These are phyloP conservation scores for Nemoura dubitans DNA, from an alignment of 2,888 invertebrate genomes.

Conservation along the genomic window DNA sequence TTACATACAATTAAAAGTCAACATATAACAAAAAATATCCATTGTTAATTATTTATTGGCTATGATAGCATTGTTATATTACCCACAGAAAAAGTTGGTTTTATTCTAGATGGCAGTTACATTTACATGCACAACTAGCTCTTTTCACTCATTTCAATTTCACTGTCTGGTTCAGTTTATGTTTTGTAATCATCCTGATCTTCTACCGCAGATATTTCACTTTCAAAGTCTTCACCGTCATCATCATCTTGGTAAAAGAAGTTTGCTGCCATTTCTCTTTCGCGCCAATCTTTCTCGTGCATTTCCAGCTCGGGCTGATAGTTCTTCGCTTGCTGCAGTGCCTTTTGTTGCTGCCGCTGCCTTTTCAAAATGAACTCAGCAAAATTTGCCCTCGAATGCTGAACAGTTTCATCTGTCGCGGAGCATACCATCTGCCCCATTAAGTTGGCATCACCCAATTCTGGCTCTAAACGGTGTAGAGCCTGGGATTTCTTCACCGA, in stretches of 20 bases:
- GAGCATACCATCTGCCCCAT: too few species aligned
- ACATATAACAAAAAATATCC: too few species aligned
- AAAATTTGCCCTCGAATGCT: neutral
- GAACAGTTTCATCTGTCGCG: neutral
- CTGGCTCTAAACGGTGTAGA: conserved; percentile 50
- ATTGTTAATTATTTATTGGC: too few species aligned
- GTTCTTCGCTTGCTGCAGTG: conserved; percentile 19
- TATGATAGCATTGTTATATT: too few species aligned
- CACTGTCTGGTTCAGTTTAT: neutral
- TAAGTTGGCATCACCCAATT: neutral
- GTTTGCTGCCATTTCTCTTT: neutral
- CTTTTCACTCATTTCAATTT: too few species aligned
- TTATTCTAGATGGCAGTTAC: too few species aligned
- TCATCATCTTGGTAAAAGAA: conserved; percentile 16
- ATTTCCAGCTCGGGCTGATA: conserved; percentile 44
- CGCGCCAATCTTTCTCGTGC: conserved; percentile 21
- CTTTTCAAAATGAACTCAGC: conserved; percentile 36
- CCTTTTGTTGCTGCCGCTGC: conserved; percentile 31
- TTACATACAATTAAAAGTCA: too few species aligned
- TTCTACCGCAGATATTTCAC: neutral
- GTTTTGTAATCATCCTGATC: neutral
- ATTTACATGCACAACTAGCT: too few species aligned
- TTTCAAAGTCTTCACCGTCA: conserved; percentile 13
- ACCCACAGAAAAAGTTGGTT: too few species aligned
- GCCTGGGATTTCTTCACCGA: conserved; percentile 57